A percentile compares a stretch with the other conserved stretches of the same genome.
These are phyloP conservation scores for Tringa solitaria DNA, from an alignment of 2,113 vertebrate genomes.

Conservation along the genomic window DNA sequence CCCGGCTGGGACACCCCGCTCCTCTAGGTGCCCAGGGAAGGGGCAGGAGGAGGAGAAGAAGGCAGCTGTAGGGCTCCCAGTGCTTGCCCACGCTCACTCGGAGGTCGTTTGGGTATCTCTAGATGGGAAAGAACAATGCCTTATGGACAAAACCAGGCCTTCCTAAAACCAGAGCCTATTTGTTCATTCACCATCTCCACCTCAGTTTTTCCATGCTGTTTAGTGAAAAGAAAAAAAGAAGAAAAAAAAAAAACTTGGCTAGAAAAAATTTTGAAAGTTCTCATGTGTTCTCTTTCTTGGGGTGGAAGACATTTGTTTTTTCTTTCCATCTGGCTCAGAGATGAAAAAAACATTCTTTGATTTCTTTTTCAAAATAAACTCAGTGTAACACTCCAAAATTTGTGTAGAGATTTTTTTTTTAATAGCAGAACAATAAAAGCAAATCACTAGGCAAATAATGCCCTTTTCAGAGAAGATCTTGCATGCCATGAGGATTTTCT, in stretches of 20 bases:
- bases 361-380: constrained; percentile 60
- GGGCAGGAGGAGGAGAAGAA: background rate
- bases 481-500: background rate
- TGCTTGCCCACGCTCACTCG: background rate
- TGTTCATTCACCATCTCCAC: background rate
- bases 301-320: background rate
- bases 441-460: background rate
- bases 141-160: background rate
- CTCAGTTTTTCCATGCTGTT: background rate
- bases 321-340: constrained; percentile 26
- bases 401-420: background rate
- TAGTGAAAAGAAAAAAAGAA: background rate
- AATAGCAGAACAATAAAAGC: constrained; percentile 3
- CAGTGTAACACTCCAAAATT: background rate
- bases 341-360: constrained; percentile 37
- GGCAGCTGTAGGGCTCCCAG: background rate
- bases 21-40: background rate
- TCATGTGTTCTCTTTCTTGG: constrained; percentile 40
- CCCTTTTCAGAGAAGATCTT: background rate
- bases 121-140: background rate
- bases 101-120: background rate
- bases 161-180: background rate
- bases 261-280: background rate
- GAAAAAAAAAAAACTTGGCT: background rate
- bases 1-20: rapidly evolving